Evolutionary conservation across 2,113 vertebrate species (phyloP), one percentile per base, ranked within the genome.

Genomic region (Bagarius yarrelli): DNA sequence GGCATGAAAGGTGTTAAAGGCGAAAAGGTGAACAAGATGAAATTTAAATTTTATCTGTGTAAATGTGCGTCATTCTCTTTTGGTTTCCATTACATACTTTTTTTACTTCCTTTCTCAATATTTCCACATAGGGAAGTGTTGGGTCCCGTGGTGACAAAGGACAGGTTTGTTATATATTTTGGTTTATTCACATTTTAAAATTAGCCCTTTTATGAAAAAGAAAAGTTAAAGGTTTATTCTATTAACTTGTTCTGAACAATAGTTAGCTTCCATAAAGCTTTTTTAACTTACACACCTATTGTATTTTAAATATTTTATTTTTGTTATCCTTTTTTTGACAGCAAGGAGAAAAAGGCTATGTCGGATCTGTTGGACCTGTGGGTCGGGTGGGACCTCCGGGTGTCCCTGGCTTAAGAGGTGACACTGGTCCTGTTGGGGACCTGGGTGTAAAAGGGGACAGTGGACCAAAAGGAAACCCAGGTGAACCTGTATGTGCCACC

Each of bases 131-230:
- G 93, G 92, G 88, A 32, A 63, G 76, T 19, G 0, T 1, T 3
- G 93, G 91, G 19, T 84, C 83, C 44, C 82, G 23, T 5, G 94
- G 94, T 77, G 92, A 95, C 81, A 94, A 93, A 89, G 93, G 94
- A 83, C 86, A 91, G 91, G 94, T 94, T 78, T 86, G 85, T 66
- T 14, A 76, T 79, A 21, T 84, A 27, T 53, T 72, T 53, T 72
- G 1, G 11, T 55, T 14, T 14, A 55, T 73, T 72, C 25, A 72
- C 8, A 55, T 72, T 32, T 14, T 34, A 32, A 23, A 12, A 11
- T 11, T 12, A 67, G 64, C 13, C 34, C 21, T 23, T 47, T 69
- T 47, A 6, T 25, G 25, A 44, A 44, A 25, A 23, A 47, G 66
- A 47, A 25, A 15, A n/a, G 23, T 27, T 25, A n/a, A 44, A 44